Evolutionary conservation across 2,113 vertebrate species (phyloP), one percentile per base, ranked within the genome.

Genomic region (Seriola quinqueradiata): DNA sequence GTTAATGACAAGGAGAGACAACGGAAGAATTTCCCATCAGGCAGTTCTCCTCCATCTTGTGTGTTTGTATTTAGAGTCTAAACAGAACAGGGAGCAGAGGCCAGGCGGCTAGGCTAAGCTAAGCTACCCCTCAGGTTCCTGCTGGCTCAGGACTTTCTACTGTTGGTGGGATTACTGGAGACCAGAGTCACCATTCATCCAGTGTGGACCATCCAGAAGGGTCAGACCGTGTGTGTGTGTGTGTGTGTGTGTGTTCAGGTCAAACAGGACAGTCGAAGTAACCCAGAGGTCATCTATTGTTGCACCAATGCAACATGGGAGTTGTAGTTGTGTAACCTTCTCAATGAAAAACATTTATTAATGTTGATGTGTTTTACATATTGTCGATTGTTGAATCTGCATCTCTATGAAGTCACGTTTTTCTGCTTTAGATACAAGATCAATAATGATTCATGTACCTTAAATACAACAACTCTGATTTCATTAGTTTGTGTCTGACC

Each of bases 131-230:
- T 83, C 46, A 79, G 75, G 73, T 81, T 87, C 70, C 81, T 92
- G 93, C 92, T 89, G 81, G 67, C 81, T 93, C 89, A 87, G 89
- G 79, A 80, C 70, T 92, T 91, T 93, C 76, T 80, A 78, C 89
- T 91, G 88, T 93, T 85, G 55, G 61, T 80, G 75, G 89, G 90
- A 89, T 92, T 91, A 92, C 75, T 81, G 86, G 72, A 84, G 79
- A 83, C 79, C 77, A 86, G 69, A 55, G 84, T 2, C 80, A 34
- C 38, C 84, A 75, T 88, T 88, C 72, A 64, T 46, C 74, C 48
- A 32, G 67, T 69, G 79, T 44, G 75, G 72, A 60, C 46, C 1
- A 83, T 90, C 82, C 90, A 91, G 89, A 92, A 91, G 14, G 70
- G 55, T 87, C 89, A 87, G 58, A 61, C 32, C 38, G 40, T 58